Evolutionary conservation across 2,888 invertebrate species (phyloP).

Genomic region (Nyleta sp.): DNA sequence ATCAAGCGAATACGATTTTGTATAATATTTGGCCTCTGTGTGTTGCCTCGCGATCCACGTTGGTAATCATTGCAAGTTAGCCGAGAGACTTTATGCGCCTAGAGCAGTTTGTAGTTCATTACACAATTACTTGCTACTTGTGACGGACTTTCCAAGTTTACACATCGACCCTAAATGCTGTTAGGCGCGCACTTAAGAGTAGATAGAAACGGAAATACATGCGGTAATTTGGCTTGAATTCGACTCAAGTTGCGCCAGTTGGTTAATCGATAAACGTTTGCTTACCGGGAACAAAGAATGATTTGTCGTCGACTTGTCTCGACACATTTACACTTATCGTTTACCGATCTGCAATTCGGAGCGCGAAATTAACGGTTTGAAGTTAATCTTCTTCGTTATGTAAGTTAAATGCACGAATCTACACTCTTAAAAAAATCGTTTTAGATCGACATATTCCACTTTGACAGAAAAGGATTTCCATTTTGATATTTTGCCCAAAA

Average conservation of each 20-base stretch:
- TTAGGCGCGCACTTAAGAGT: conserved; percentile 47
- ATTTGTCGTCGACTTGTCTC: conserved; percentile 1
- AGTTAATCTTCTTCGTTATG: no score
- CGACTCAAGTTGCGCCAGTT: conserved; percentile 33
- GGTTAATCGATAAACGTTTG: conserved; percentile 29
- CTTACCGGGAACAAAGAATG: not conserved
- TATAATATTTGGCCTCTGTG: conserved; percentile 28
- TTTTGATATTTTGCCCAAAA: no score
- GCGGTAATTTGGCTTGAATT: conserved; percentile 38
- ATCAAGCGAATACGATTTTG: conserved; percentile 15
- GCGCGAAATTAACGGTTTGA: no score
- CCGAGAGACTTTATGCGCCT: conserved; percentile 56
- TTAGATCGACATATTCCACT: no score
- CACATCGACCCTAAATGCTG: conserved; percentile 59
- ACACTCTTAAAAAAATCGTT: no score
- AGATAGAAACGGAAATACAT: conserved; percentile 49
- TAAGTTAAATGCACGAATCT: no score
- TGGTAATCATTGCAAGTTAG: conserved; percentile 56
- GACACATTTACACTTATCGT: no score
- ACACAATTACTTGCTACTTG: conserved; percentile 63
- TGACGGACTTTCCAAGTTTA: conserved; percentile 58
- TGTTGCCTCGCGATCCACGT: conserved; percentile 27
- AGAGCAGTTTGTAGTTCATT: conserved; percentile 66
- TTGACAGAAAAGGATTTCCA: no score
- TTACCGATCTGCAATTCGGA: no score